Evolutionary conservation across 2,113 vertebrate genomes (phyloP).

Genomic region (Lasiurus borealis): DNA sequence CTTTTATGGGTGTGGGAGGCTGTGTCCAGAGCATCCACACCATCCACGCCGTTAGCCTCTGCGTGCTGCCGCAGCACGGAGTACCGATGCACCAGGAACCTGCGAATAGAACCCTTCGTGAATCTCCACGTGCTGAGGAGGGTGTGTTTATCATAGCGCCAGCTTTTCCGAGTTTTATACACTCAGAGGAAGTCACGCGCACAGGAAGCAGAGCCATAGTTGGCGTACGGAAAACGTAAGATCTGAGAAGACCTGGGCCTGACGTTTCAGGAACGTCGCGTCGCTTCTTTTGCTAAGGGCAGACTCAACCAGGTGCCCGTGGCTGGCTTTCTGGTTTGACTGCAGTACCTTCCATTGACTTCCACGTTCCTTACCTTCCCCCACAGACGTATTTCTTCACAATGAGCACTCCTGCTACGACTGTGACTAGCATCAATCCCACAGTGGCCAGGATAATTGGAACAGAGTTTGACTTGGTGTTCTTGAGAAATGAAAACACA

Average conservation of each 20-base stretch:
- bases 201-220: background rate
- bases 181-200: background rate
- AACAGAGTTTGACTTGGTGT: slow-evolving; percentile 84
- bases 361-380: slow-evolving; percentile 90
- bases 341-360: background rate
- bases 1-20: slow-evolving; percentile 81
- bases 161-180: background rate
- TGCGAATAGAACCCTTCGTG: slow-evolving; percentile 62
- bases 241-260: background rate
- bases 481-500: slow-evolving; percentile 79
- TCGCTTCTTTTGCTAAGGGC: background rate
- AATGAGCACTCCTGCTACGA: slow-evolving; percentile 88
- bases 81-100: slow-evolving; percentile 96
- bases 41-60: slow-evolving; percentile 91
- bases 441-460: slow-evolving; percentile 91
- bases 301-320: background rate
- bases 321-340: background rate
- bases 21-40: slow-evolving; percentile 89
- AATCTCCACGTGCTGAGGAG: rapidly evolving
- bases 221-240: background rate
- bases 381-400: slow-evolving; percentile 97
- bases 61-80: slow-evolving; percentile 93
- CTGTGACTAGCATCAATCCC: slow-evolving; percentile 88
- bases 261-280: background rate
- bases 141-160: rapidly evolving